Base-by-base conservation (phyloP, 1,140 invertebrate genomes). In the Trissolcus basalis region DNA sequence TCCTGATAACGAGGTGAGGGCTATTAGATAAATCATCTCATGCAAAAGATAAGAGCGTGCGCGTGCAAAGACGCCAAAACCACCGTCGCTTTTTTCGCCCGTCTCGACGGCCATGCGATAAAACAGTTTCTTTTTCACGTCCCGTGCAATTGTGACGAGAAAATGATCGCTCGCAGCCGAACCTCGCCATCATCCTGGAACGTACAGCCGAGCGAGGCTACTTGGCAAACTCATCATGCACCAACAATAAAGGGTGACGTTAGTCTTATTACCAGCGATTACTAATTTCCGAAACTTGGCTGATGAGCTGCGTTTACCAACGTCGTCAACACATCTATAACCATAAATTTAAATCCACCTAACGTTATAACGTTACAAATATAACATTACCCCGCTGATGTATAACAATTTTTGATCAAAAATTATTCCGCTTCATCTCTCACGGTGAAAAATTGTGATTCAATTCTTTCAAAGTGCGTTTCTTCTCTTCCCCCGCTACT, bases 121-220 rank as follows among this genome's bases (percentile, higher is more conserved):
- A 68, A 77, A 77, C 68, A 71, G 74, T 77, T 77, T 63, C 64
- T 78, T 78, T 72, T 72, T 73, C 56, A 27, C 56, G 19, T 61
- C 41, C 49, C 63, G 32, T 14, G 48, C 56, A 59, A 69, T 69
- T 64, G 53, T 35, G 48, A 65, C 54, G 64, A 58, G 53, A 72
- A 77, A 72, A 78, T 73, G 63, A 69, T 47, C 54, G 60, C 53
- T 72, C 69, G 45, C 54, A 60, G 13, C 36, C 59, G 48, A 73
- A 69, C 53, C 55, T 65, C 51, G 36, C 63, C 49, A 72, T 64
- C 68, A 68, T 68, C 53, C 63, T 53, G 47, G 32, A 50, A 49
- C 44, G 51, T 49, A 43, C 3, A 71, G 35, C 51, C 15, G 54
- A 61, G 56, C 19, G 19, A 27, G 12, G 43, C 58, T 67, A 68